These are phyloP conservation scores for Heliconius cydno DNA, from an alignment of 2,888 invertebrate species.

Conservation along the genomic window DNA sequence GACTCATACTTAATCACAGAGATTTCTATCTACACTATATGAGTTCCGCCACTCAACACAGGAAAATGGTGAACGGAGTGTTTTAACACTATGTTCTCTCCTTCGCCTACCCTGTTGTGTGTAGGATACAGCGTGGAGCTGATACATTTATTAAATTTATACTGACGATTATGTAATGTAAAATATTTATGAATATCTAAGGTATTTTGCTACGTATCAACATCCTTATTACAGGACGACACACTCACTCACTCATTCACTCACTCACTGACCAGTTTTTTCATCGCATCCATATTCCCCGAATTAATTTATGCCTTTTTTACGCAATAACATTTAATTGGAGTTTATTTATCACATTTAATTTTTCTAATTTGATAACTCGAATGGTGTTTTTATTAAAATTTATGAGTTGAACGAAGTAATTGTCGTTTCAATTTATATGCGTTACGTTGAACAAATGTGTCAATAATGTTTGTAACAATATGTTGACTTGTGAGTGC, in stretches of 20 bases:
- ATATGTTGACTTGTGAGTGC: conserved; percentile 27
- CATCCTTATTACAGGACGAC: conserved; percentile 50
- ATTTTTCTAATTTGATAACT: conserved; percentile 83
- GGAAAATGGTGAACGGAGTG: too few species aligned
- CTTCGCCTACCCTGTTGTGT: too few species aligned
- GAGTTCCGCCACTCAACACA: too few species aligned
- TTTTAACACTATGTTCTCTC: too few species aligned
- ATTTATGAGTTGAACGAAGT: conserved; percentile 69
- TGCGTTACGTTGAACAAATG: conserved; percentile 75
- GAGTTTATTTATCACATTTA: conserved; percentile 82
- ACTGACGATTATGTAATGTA: neutral
- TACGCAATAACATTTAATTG: conserved; percentile 83
- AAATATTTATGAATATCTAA: neutral
- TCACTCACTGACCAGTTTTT: conserved; percentile 50
- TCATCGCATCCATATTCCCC: conserved; percentile 57
- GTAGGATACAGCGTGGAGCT: too few species aligned
- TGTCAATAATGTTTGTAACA: conserved; percentile 56
- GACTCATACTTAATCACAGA: too few species aligned
- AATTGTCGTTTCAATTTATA: conserved; percentile 73
- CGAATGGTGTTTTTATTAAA: conserved; percentile 69
- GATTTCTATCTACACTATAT: too few species aligned
- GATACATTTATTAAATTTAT: too few species aligned
- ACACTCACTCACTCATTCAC: conserved; percentile 51
- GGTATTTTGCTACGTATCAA: neutral
- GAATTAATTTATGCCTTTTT: conserved; percentile 82